phyloP scores from a whole-genome alignment of 1,140 invertebrate species.

The Trichomalopsis sarcophagae region DNA sequence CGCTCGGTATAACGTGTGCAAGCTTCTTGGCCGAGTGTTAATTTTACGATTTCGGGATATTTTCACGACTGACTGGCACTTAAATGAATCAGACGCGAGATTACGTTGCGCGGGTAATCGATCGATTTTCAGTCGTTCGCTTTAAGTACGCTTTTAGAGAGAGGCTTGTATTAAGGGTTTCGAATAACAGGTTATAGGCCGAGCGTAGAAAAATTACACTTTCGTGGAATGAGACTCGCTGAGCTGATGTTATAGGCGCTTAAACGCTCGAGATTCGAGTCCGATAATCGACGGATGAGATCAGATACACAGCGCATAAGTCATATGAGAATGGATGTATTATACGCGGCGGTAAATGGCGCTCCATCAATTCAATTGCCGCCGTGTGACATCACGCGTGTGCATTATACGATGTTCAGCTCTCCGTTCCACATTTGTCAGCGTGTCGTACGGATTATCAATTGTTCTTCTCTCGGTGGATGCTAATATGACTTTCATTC shows the following conservation, averaged over 20 bases:
- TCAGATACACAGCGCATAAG: not conserved
- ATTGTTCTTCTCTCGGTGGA: not conserved
- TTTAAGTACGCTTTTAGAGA: not conserved
- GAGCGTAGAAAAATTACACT: not conserved
- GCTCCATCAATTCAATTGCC: slow-evolving; percentile 17
- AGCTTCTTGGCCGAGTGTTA: not conserved
- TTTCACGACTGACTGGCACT: not conserved
- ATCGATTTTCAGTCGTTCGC: not conserved
- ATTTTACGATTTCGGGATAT: not conserved
- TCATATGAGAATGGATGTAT: not conserved
- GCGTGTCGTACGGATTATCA: slow-evolving; percentile 17
- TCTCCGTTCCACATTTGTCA: not conserved
- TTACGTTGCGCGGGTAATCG: not conserved
- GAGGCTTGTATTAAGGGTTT: not conserved
- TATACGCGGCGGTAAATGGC: not conserved
- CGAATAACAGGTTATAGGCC: not conserved
- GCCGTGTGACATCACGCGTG: not conserved
- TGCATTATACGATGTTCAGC: not conserved
- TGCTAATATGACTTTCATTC: not conserved
- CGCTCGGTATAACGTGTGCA: too few relatives aligned
- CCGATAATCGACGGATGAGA: not conserved
- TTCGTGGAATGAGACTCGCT: not conserved
- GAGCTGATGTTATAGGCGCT: not conserved
- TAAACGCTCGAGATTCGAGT: not conserved
- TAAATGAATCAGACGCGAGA: not conserved